Percentiles rank a stretch among this genome's conserved stretches.
Evolutionary conservation across 1,140 invertebrate species (phyloP).

Genomic region (Caerostris extrusa): DNA sequence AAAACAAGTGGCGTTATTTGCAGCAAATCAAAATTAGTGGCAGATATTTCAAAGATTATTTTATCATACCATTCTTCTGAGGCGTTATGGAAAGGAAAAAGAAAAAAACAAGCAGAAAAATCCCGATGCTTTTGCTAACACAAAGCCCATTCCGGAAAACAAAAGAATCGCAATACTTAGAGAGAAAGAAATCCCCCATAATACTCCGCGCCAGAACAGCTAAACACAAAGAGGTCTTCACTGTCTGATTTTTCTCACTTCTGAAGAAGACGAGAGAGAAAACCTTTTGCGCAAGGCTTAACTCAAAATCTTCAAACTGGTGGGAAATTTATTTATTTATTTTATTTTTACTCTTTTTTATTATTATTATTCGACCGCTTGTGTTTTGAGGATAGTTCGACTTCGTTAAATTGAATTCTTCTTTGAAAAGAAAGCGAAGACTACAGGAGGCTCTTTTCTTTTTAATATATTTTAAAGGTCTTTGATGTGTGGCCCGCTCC

Average conservation of each 20-base stretch:
- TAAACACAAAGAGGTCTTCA: constrained; percentile 31
- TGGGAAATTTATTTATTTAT: constrained; percentile 37
- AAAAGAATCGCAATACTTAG: constrained; percentile 22
- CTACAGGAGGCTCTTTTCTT: background rate
- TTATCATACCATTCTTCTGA: background rate
- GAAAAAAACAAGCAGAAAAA: background rate
- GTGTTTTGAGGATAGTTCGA: constrained; percentile 4
- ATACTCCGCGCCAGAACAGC: constrained; percentile 29
- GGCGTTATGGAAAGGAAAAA: background rate
- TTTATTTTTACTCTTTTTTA: background rate
- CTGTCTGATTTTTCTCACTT: constrained; percentile 31
- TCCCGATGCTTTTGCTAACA: background rate
- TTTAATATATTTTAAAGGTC: constrained; percentile 19
- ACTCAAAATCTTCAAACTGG: constrained; percentile 15
- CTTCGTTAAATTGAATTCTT: constrained; percentile 32
- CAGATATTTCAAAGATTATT: constrained; percentile 21
- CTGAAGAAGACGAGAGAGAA: background rate
- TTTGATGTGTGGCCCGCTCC: background rate
- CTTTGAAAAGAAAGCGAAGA: constrained; percentile 22
- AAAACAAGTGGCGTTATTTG: background rate
- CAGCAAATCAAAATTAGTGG: constrained; percentile 13
- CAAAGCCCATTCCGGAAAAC: constrained; percentile 31
- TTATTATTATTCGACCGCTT: constrained; percentile 25
- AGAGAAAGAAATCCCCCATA: constrained; percentile 30
- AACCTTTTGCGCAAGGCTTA: constrained; percentile 2